Evolutionary conservation across 2,888 invertebrate genomes (phyloP), one percentile per base, ranked within the genome.

Genomic region (Allophyes oxyacanthae): DNA sequence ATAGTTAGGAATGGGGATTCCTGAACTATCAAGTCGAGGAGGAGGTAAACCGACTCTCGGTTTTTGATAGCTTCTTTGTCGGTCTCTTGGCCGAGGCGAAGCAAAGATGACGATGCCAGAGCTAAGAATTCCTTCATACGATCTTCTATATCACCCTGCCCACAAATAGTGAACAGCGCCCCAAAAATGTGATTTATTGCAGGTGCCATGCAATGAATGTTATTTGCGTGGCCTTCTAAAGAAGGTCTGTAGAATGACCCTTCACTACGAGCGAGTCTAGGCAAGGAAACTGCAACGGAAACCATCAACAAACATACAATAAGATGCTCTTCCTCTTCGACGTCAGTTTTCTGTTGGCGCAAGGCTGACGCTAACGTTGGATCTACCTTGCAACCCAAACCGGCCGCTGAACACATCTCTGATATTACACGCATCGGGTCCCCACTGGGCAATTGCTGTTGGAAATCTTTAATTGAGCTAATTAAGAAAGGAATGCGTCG

Each of bases 1-100:
- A 99, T 99, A 0, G 99, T 99, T 20, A 99, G 95, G 93, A 99
- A 99, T 10, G 99, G 99, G 10, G 99, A 99, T 88, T 99, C 98
- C 88, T 99, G 98, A 37, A 99, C 99, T 86, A 99, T 98, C 93
- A 99, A 97, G 91, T 99, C 99, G 2, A 99, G 95, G 30, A 99
- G 95, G 52, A 99, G 95, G 91, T 99, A 99, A 34, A 99, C 98
- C 0, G 99, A 99, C 88, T 99, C 99, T 46, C 99, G 95, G 90
- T 99, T 99, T 81, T 96, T 97, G 26, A 98, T 98, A 0, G 97
- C 97, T 86, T 99, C 99, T 85, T 98, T 98, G 79, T 99, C 99
- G 5, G 97, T 97, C 90, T 99, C 99, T 85, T 99, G 99, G 0
- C 99, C 99, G 28, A 99, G 95, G 53, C 99, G 96, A 38, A 99